Evolutionary conservation across 1,140 invertebrate species (phyloP), one percentile per base, ranked within the genome.

Genomic region (Achroia grisella): DNA sequence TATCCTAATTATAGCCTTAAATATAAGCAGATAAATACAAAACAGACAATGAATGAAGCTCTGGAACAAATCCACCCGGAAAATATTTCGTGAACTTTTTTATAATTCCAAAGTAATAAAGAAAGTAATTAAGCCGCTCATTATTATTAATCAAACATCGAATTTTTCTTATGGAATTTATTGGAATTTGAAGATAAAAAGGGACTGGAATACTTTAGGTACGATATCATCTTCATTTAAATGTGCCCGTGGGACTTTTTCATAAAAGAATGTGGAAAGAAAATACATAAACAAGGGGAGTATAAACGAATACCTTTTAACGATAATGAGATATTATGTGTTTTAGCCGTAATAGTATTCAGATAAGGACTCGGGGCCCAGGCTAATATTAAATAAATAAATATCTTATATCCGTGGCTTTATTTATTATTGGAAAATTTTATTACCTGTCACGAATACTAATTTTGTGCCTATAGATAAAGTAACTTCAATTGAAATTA

Each of bases 131-230:
- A 51, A 29, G 34, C 8, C 35, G 5, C 43, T 47, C 44, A 40
- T 47, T 47, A 45, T 50, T 47, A 47, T 50, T 51, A 51, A 56
- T 50, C 52, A 46, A 37, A 49, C 37, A 39, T 34, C 39, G 34
- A 13, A 30, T 17, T 35, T 35, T 35, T 8, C 10, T 23, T 23
- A 23, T 35, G 33, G 12, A 35, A 35, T 35, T 37, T 37, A 37
- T 23, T n/a, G 35, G 8, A 17, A 17, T 30, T 14, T 37, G 6
- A 45, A n/a, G 27, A 45, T 44, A 45, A 51, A 35, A 23, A 44
- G 15, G 36, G 17, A 23, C 17, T 37, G 36, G 43, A 43, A 49
- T 43, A 49, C 35, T 43, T 49, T 28, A 14, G n/a, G 5, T 33
- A 23, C 17, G 34, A 48, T 42, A 48, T 12, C 13, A 49, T 49